These are phyloP conservation scores for Spodoptera picta DNA, from an alignment of 2,888 invertebrate genomes.

Conservation along the genomic window DNA sequence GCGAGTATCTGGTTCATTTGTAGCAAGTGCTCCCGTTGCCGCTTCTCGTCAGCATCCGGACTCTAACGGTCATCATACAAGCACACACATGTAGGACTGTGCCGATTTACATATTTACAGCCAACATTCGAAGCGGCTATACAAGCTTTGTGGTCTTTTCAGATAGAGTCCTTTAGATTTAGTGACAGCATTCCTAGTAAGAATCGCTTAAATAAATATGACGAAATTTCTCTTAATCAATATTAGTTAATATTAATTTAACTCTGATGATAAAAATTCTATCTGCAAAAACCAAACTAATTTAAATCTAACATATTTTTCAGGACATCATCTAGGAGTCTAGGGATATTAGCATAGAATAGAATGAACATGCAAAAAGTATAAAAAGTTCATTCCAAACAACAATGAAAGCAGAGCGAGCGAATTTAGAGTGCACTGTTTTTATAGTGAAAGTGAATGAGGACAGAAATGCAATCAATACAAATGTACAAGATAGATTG, in stretches of 20 bases:
- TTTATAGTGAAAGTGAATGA: constrained; percentile 39
- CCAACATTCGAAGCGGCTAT: constrained; percentile 85
- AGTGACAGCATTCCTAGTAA: not conserved
- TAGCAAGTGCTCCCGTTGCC: constrained; percentile 95
- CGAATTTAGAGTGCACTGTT: constrained; percentile 58
- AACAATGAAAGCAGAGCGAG: constrained; percentile 77
- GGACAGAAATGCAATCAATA: constrained; percentile 12
- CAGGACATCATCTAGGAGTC: constrained; percentile 20
- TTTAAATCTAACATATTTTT: constrained; percentile 34
- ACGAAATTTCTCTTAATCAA: not conserved
- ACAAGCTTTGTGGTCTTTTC: constrained; percentile 64
- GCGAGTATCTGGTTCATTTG: constrained; percentile 97
- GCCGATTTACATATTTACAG: constrained; percentile 78
- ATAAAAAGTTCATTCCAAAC: constrained; percentile 62
- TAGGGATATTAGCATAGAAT: constrained; percentile 27
- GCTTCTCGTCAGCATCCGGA: constrained; percentile 94
- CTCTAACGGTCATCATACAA: constrained; percentile 87
- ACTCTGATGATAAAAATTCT: constrained; percentile 1
- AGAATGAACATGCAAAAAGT: constrained; percentile 67
- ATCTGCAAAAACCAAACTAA: constrained; percentile 57
- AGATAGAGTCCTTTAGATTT: constrained; percentile 42
- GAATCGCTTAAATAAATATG: constrained; percentile 1
- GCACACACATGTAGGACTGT: constrained; percentile 76
- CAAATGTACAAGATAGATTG: constrained; percentile 18
- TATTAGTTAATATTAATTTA: not conserved